Conservation (phyloP, 2,113 vertebrate genomes). For the Lepisosteus osseus region DNA sequence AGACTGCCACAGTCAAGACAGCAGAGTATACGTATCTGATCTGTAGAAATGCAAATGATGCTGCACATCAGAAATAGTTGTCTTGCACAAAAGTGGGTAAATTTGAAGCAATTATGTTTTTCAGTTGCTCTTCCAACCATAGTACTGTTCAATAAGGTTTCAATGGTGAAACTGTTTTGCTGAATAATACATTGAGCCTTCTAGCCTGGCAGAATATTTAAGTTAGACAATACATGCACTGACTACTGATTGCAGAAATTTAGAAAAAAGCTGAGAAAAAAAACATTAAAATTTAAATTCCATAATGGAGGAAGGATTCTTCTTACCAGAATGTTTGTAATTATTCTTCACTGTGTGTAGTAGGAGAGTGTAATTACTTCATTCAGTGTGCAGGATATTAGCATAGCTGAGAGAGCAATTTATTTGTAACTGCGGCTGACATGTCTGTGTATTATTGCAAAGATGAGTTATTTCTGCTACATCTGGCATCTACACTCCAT, state of each 20-base stretch:
- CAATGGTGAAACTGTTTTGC: not conserved
- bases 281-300: conserved; percentile 23
- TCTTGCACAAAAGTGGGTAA: conserved; percentile 5
- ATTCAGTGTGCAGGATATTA: conserved; percentile 43
- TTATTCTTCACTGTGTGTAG: conserved; percentile 41
- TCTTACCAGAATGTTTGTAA: conserved; percentile 43
- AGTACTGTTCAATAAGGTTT: conserved; percentile 15
- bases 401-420: conserved; percentile 53
- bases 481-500: not conserved
- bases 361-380: conserved; percentile 46
- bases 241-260: conserved; percentile 18
- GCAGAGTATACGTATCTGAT: not conserved
- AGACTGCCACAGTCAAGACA: not conserved
- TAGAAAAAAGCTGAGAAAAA: not conserved
- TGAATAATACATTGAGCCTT: conserved; percentile 18
- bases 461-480: conserved; percentile 34
- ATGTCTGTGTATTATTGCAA: conserved; percentile 32
- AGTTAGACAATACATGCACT: conserved; percentile 15
- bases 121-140: not conserved
- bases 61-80: not conserved
- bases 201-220: not conserved
- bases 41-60: not conserved
- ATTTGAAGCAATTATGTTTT: conserved; percentile 16
- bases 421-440: conserved; percentile 44
- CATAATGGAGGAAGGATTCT: not conserved